These are phyloP conservation scores for Ctenochaetus hawaiiensis DNA, from an alignment of 2,797 vertebrate species.

Conservation along the genomic window DNA sequence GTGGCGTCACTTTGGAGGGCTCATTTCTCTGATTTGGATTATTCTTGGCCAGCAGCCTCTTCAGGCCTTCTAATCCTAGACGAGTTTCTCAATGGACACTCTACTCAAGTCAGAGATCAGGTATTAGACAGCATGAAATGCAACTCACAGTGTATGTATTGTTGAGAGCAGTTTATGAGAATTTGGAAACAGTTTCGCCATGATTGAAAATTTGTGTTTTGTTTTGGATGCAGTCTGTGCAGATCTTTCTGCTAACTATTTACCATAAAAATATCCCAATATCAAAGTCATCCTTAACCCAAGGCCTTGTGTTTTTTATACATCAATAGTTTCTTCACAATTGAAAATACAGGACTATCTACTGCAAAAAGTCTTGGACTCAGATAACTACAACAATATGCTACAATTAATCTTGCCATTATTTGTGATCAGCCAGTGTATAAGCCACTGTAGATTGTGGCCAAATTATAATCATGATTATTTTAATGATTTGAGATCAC, in stretches of 20 bases:
- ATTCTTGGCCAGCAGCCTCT: slow-evolving; percentile 82
- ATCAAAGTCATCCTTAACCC: slow-evolving; percentile 13
- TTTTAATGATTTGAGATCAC: no score
- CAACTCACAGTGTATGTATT: slow-evolving; percentile 27
- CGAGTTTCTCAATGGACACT: slow-evolving; percentile 86
- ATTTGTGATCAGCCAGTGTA: neutral
- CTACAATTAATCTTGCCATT: neutral
- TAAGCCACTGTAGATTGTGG: neutral
- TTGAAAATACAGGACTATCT: neutral
- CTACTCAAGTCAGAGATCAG: slow-evolving; percentile 87
- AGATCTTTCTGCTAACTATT: neutral
- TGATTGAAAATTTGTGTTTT: slow-evolving; percentile 29
- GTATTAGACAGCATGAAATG: slow-evolving; percentile 71
- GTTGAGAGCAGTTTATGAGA: slow-evolving; percentile 3
- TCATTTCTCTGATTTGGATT: slow-evolving; percentile 87
- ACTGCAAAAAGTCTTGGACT: neutral
- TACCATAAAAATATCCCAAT: slow-evolving; percentile 28
- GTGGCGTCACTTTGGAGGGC: slow-evolving; percentile 83
- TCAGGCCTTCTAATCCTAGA: slow-evolving; percentile 81
- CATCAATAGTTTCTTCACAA: neutral
- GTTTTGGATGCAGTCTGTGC: slow-evolving; percentile 23
- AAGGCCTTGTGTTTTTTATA: slow-evolving; percentile 2
- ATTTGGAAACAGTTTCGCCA: neutral
- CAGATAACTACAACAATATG: no score
- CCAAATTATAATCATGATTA: no score